Conservation (phyloP, 2,113 vertebrate genomes). For the Aythya baeri region DNA sequence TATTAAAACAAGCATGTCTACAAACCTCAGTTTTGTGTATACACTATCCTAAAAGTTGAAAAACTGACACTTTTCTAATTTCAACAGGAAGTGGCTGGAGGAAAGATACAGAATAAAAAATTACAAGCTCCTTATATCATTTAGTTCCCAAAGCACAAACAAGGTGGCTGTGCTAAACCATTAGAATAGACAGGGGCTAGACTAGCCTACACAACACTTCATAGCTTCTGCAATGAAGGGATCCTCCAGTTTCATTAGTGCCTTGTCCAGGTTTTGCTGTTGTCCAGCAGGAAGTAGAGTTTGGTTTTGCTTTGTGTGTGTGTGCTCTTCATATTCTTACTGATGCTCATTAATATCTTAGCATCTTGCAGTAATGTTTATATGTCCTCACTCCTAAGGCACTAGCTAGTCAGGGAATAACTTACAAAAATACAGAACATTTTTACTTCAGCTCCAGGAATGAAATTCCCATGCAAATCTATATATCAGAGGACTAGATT, state of each 20-base stretch:
- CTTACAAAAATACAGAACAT: background rate
- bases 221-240: background rate
- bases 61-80: background rate
- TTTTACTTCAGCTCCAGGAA: background rate
- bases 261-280: background rate
- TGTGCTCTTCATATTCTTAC: background rate
- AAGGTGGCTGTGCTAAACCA: background rate
- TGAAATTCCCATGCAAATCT: background rate
- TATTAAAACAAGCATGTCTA: background rate
- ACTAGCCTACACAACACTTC: background rate
- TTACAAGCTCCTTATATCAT: constrained; percentile 23
- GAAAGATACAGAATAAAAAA: background rate
- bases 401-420: background rate
- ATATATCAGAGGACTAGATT: background rate
- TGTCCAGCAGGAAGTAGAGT: background rate
- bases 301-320: background rate
- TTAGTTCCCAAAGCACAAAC: background rate
- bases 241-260: constrained; percentile 23
- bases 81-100: background rate
- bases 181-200: background rate
- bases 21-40: background rate
- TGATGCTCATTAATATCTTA: background rate
- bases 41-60: background rate
- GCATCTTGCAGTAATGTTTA: background rate
- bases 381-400: background rate